phyloP scores from a whole-genome alignment of 2,113 vertebrate genomes.

The Neolamprologus variostigma region DNA sequence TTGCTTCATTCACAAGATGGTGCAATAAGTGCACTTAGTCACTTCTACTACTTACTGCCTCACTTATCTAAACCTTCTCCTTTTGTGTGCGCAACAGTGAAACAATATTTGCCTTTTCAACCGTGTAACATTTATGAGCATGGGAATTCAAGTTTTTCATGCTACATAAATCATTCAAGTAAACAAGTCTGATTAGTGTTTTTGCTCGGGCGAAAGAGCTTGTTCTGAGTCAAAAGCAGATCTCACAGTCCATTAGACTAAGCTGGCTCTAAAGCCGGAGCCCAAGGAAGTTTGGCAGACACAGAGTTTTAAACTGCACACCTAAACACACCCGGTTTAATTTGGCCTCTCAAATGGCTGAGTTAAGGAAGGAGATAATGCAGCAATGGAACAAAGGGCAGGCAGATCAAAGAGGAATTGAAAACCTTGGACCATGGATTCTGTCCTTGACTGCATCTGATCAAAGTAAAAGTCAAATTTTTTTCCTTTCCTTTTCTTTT shows the following conservation, averaged over 20 bases:
- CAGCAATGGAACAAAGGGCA: slow-evolving; percentile 1
- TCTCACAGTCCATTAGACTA: slow-evolving; percentile 51
- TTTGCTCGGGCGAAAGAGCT: slow-evolving; percentile 12
- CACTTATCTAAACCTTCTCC: neutral
- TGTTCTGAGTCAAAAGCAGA: slow-evolving; percentile 27
- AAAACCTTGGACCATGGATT: neutral
- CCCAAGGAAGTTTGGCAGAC: slow-evolving; percentile 15
- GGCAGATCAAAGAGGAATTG: slow-evolving; percentile 1
- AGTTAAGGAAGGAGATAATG: slow-evolving; percentile 24
- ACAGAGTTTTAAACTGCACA: slow-evolving; percentile 17
- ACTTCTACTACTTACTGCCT: neutral
- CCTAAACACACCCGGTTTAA: slow-evolving; percentile 19
- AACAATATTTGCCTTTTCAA: slow-evolving; percentile 37
- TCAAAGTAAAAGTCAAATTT: neutral
- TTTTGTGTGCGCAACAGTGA: neutral
- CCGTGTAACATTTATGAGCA: slow-evolving; percentile 37
- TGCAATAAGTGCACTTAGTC: slow-evolving; percentile 63
- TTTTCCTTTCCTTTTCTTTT: neutral
- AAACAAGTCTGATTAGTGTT: slow-evolving; percentile 44
- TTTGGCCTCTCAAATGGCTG: slow-evolving; percentile 2
- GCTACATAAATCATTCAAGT: slow-evolving; percentile 35
- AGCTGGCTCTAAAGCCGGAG: slow-evolving; percentile 21
- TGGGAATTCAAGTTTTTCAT: slow-evolving; percentile 21
- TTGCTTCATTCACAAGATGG: slow-evolving; percentile 67
- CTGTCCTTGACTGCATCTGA: slow-evolving; percentile 20